Evolutionary conservation across 92 coral and sea anemone species (phyloP), one percentile per base, ranked within the genome.

Genomic region (Bergia puertoricense): DNA sequence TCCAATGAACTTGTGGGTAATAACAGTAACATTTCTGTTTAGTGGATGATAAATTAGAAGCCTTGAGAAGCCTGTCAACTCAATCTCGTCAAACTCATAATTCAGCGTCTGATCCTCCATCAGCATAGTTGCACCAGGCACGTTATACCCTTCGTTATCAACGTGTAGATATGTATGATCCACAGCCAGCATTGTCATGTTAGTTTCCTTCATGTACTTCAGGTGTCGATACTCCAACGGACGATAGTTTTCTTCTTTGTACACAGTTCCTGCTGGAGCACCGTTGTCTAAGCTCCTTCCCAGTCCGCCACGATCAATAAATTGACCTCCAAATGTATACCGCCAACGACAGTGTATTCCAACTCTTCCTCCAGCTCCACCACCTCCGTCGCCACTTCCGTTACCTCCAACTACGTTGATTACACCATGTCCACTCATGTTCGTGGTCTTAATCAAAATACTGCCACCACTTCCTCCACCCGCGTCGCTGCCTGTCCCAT

Each of bases 401-500:
- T 59, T 56, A 45, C 95, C 95, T 40, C 95, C 95, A 14, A 85
- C 85, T 45, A 92, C 95, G 6, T 88, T 88, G 23, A 92, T 71
- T 30, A 45, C 85, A 11, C 95, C 95, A 50, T 92, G 95, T 11
- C 95, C 95, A 14, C 91, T 92, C 90, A 92, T 92, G 66, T 92
- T 92, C 1, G 95, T 92, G 13, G 93, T 88, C 51, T 90, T 90
- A 39, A 92, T 90, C 2, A 92, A 39, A 8, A 92, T 88, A 68
- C 95, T 92, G 37, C 95, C 95, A 15, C 95, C 95, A 41, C 95
- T 92, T 15, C 95, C 95, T 30, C 95, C 95, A 8, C 95, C 95
- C 3, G 95, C 93, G 62, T 78, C 56, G 5, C 36, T 40, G 15
- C 93, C 91, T 40, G 65, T 23, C 30, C 95, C 95, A 76, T 92